These are phyloP conservation scores for Bombus impatiens DNA, from an alignment of 1,140 invertebrate genomes.

Conservation along the genomic window DNA sequence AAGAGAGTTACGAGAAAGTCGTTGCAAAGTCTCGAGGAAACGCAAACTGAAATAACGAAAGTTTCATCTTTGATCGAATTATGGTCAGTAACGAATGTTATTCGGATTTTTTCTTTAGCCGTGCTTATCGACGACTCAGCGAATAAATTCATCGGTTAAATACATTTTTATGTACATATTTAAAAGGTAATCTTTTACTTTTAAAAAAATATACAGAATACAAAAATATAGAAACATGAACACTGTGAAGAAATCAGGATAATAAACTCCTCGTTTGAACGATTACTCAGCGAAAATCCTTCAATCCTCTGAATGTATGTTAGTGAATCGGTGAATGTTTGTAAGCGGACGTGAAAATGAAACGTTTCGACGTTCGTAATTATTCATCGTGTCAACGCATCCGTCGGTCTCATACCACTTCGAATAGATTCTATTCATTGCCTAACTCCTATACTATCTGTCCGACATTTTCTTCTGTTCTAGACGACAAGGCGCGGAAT, in stretches of 20 bases:
- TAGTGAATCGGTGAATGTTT: conserved; percentile 25
- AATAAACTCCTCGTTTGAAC: background rate
- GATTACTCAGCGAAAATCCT: background rate
- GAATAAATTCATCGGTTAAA: background rate
- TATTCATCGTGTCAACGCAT: conserved; percentile 67
- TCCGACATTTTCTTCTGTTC: conserved; percentile 44
- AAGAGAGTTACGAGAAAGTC: conserved; percentile 59
- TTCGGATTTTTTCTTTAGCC: conserved; percentile 13
- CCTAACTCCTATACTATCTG: conserved; percentile 31
- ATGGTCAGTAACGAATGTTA: conserved; percentile 25
- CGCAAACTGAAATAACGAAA: conserved; percentile 60
- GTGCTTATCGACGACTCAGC: background rate
- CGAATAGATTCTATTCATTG: conserved; percentile 66
- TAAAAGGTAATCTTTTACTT: no score
- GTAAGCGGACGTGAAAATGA: conserved; percentile 51
- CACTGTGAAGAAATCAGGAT: no score
- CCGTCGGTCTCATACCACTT: conserved; percentile 46
- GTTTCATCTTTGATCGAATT: conserved; percentile 46
- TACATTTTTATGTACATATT: no score
- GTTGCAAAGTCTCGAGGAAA: conserved; percentile 47
- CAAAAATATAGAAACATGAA: no score
- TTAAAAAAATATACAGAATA: no score
- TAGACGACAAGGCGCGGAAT: conserved; percentile 15
- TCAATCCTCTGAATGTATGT: background rate
- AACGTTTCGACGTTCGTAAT: conserved; percentile 67